phyloP scores from a whole-genome alignment of 2,797 vertebrate genomes.

The Epinephelus malabaricus region DNA sequence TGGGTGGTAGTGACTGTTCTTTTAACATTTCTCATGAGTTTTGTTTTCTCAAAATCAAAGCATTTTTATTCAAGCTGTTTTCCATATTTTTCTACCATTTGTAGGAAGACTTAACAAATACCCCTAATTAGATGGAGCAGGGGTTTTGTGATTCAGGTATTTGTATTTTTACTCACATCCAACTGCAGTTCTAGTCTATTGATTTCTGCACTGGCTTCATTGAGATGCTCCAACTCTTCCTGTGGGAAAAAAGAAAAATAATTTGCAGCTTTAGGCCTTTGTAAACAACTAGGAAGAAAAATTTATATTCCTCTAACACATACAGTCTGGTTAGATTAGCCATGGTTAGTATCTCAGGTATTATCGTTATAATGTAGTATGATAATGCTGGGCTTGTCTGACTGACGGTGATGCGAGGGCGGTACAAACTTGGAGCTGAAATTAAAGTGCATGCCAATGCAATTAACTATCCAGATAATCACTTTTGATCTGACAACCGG shows the following conservation, averaged over 20 bases:
- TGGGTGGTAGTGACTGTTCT: not conserved
- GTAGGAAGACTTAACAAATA: not conserved
- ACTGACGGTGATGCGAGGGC: not conserved
- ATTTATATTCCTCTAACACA: not conserved
- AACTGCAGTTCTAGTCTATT: slow-evolving; percentile 93
- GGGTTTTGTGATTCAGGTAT: not conserved
- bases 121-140: not conserved
- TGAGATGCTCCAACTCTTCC: slow-evolving; percentile 95
- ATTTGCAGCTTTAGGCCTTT: not conserved
- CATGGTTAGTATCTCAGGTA: too few relatives aligned
- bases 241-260: slow-evolving; percentile 61
- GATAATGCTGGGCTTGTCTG: too few relatives aligned
- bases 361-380: not conserved
- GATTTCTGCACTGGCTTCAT: slow-evolving; percentile 96
- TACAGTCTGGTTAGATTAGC: not conserved
- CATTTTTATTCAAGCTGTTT: not conserved
- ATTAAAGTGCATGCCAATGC: not conserved
- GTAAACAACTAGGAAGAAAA: not conserved
- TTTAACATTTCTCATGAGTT: slow-evolving; percentile 33
- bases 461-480: slow-evolving; percentile 13
- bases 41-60: slow-evolving; percentile 46
- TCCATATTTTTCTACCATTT: not conserved
- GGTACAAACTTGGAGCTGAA: not conserved
- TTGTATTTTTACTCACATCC: slow-evolving; percentile 87
- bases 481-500: slow-evolving; percentile 7